Evolutionary conservation across 2,888 invertebrate genomes (phyloP).

Genomic region (Oscheius sp.): DNA sequence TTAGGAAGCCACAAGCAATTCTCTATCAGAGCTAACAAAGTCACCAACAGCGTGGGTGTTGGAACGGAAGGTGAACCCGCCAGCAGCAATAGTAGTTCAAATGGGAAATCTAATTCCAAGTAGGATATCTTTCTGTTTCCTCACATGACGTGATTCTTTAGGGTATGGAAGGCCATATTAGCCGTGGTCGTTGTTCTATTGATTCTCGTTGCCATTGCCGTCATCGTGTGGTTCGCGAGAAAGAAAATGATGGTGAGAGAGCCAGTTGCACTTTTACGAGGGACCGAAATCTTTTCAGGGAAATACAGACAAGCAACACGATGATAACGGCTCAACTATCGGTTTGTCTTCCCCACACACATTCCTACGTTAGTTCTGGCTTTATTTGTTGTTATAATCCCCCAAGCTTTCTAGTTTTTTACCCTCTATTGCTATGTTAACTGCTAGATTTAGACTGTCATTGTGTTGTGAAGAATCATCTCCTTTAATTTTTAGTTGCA

Average conservation of each 20-base stretch:
- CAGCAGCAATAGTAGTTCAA: too few species aligned
- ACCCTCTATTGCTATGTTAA: conserved; percentile 13
- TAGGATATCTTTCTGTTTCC: not conserved
- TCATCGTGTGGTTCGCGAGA: conserved; percentile 45
- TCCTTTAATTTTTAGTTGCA: conserved; percentile 15
- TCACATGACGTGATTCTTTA: not conserved
- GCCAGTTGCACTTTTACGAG: too few species aligned
- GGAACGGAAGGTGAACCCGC: too few species aligned
- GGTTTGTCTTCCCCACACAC: conserved; percentile 21
- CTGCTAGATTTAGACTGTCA: conserved; percentile 4
- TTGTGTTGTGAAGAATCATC: not conserved
- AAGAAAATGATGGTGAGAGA: conserved; percentile 36
- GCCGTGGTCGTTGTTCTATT: conserved; percentile 40
- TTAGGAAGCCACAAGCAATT: conserved; percentile 13
- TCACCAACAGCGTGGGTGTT: conserved; percentile 19
- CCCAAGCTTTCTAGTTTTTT: conserved; percentile 8
- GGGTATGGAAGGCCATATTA: conserved; percentile 48
- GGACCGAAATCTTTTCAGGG: too few species aligned
- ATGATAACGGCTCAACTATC: conserved; percentile 15
- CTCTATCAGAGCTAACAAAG: conserved; percentile 6
- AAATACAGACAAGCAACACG: not conserved
- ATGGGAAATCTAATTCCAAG: not conserved
- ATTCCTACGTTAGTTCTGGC: conserved; percentile 18
- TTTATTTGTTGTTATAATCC: not conserved
- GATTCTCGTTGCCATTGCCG: conserved; percentile 34